Percentiles rank a stretch among this genome's conserved stretches.
Conservation (phyloP, 2,888 invertebrate species). For the Buathra laborator region DNA sequence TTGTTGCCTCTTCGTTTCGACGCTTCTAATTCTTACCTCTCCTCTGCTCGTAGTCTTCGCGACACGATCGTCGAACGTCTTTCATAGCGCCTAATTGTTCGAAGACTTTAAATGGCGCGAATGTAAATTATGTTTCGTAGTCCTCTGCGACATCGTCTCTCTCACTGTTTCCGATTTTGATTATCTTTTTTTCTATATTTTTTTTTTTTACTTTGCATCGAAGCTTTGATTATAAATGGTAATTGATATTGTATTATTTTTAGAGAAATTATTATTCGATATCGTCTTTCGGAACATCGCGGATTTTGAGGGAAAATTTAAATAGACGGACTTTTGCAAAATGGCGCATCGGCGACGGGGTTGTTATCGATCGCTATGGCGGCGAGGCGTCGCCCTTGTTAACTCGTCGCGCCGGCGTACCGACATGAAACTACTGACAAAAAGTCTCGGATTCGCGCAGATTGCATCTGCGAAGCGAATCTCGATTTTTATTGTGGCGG, state of each 20-base stretch:
- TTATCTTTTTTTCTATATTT: no score
- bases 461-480: neutral
- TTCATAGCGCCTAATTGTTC: slow-evolving; percentile 41
- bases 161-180: no score
- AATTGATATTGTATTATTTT: neutral
- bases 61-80: slow-evolving; percentile 16
- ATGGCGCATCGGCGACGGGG: slow-evolving; percentile 79
- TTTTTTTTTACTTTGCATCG: no score
- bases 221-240: neutral
- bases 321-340: slow-evolving; percentile 70
- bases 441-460: slow-evolving; percentile 72
- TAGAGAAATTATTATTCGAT: neutral
- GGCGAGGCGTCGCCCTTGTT: slow-evolving; percentile 77
- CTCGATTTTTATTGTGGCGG: no score
- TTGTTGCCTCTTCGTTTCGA: slow-evolving; percentile 44
- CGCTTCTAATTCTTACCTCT: neutral
- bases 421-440: slow-evolving; percentile 72
- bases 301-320: neutral
- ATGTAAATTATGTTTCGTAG: no score
- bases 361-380: slow-evolving; percentile 83
- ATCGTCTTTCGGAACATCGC: neutral
- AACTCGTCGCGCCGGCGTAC: slow-evolving; percentile 73
- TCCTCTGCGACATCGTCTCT: no score
- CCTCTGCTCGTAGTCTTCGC: neutral
- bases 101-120: neutral